Conservation (phyloP, 2,113 vertebrate genomes). For the Lophotis ruficrista region DNA sequence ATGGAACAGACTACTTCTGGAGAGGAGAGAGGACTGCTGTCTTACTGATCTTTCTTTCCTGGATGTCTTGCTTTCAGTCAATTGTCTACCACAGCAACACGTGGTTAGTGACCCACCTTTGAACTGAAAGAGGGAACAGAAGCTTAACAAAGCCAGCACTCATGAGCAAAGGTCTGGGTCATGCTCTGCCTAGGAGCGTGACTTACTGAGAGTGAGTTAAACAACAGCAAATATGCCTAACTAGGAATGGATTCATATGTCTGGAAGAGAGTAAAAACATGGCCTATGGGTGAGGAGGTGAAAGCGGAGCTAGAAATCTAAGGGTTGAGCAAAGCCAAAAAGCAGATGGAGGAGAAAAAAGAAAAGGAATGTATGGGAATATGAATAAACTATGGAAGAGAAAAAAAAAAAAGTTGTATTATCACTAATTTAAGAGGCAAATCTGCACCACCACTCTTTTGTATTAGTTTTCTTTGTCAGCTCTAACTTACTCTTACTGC, state of each 20-base stretch:
- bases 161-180: neutral
- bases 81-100: neutral
- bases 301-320: neutral
- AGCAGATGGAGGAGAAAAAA: neutral
- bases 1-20: neutral
- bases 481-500: neutral
- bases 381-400: neutral
- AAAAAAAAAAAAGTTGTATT: neutral
- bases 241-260: neutral
- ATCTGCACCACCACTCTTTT: neutral
- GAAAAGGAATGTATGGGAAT: neutral
- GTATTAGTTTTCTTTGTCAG: neutral
- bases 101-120: neutral
- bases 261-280: neutral
- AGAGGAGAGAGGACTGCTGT: neutral
- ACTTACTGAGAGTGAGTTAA: neutral
- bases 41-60: neutral
- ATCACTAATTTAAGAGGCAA: neutral
- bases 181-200: accelerated
- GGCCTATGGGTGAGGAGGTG: neutral
- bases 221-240: neutral
- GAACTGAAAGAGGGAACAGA: neutral
- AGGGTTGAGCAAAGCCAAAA: neutral
- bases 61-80: neutral
- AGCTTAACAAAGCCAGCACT: neutral